A percentile compares a stretch with the other conserved stretches of the same genome.
These are phyloP conservation scores for Paratilapia polleni DNA, from an alignment of 2,113 vertebrate species.

Conservation along the genomic window DNA sequence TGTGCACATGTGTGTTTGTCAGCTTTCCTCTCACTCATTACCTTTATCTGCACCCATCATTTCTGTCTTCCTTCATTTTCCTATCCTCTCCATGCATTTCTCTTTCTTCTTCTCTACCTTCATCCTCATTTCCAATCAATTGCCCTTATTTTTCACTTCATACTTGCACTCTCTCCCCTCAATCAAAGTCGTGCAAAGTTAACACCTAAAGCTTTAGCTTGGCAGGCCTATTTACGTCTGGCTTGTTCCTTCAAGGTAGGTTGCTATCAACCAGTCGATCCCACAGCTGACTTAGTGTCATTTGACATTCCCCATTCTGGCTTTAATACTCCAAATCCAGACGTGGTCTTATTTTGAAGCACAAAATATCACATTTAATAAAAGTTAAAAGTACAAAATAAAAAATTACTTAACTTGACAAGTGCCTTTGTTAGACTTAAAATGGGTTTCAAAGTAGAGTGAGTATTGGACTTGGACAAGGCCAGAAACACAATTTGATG, in stretches of 20 bases:
- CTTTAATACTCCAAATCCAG: not conserved
- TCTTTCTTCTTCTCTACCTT: not conserved
- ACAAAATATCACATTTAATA: not conserved
- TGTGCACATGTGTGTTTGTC: not conserved
- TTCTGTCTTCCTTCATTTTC: not conserved
- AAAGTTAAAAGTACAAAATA: not conserved
- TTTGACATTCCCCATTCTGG: constrained; percentile 13
- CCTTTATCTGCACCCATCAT: not conserved
- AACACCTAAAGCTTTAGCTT: constrained; percentile 46
- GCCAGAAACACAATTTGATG: not conserved
- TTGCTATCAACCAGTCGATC: constrained; percentile 27
- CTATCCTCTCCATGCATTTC: not conserved
- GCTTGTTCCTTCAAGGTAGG: constrained; percentile 20
- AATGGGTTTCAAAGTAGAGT: too few relatives aligned
- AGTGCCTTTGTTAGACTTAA: not conserved
- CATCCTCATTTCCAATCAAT: not conserved
- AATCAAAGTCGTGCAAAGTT: constrained; percentile 57
- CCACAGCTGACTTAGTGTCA: not conserved
- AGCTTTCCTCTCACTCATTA: not conserved
- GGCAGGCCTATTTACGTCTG: constrained; percentile 43
- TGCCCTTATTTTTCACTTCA: not conserved
- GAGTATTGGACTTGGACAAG: not conserved
- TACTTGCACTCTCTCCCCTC: constrained; percentile 6
- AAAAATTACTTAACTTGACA: not conserved
- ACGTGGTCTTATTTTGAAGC: not conserved